Evolutionary conservation across 2,797 vertebrate species (phyloP).

Genomic region (Hyperoplus lanceolatus): DNA sequence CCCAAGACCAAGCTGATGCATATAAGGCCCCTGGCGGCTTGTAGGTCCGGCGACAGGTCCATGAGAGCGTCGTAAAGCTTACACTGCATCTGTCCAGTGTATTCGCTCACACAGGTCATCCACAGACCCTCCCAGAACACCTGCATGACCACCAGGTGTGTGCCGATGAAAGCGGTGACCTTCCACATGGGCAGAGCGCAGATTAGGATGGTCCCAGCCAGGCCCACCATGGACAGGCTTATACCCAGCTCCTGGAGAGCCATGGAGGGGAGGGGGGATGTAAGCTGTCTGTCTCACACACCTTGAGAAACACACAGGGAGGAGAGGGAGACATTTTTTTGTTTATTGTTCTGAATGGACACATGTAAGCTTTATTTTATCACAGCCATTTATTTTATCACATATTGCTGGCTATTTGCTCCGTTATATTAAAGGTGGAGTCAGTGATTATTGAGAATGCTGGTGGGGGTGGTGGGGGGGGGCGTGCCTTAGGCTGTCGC

Average conservation of each 20-base stretch:
- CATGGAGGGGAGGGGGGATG: conserved; percentile 64
- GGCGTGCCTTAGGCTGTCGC: not conserved
- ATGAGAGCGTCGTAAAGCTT: conserved; percentile 90
- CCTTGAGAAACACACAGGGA: conserved; percentile 35
- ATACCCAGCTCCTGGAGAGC: conserved; percentile 88
- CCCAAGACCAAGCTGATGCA: conserved; percentile 86
- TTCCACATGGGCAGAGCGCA: conserved; percentile 92
- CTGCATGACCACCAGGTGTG: conserved; percentile 90
- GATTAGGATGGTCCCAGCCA: conserved; percentile 88
- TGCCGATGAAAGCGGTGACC: conserved; percentile 90
- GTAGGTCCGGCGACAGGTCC: conserved; percentile 89
- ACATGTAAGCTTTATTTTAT: not conserved
- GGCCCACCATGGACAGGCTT: conserved; percentile 84
- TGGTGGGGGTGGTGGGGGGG: not conserved
- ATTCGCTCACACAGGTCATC: conserved; percentile 91
- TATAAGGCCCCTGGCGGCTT: conserved; percentile 86
- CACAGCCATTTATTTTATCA: not conserved
- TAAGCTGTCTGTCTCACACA: not conserved
- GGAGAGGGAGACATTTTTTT: not conserved
- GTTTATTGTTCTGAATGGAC: not conserved
- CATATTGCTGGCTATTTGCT: not conserved
- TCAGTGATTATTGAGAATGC: too few relatives aligned
- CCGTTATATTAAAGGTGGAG: too few relatives aligned
- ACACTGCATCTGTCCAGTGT: conserved; percentile 91
- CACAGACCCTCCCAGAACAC: conserved; percentile 93